Conservation (phyloP, 2,888 invertebrate species). For the Tipula lateralis region DNA sequence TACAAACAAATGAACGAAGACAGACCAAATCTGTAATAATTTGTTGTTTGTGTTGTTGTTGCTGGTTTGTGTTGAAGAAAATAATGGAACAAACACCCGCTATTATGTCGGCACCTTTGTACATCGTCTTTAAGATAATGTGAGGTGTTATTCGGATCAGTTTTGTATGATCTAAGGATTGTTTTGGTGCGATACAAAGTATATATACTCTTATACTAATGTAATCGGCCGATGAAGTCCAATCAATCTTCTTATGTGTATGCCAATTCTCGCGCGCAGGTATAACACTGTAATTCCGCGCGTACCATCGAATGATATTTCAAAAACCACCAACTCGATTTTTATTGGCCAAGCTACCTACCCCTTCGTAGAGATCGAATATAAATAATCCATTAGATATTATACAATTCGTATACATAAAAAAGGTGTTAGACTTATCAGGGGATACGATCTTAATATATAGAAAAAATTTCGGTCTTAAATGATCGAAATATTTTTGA, state of each 20-base stretch:
- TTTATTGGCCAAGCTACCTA: background rate
- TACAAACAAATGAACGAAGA: background rate
- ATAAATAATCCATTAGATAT: background rate
- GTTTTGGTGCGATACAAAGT: background rate
- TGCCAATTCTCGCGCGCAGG: background rate
- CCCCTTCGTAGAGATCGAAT: background rate
- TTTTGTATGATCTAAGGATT: background rate
- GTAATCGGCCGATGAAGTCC: no score
- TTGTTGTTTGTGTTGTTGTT: background rate
- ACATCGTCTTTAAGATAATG: no score
- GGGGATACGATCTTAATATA: background rate
- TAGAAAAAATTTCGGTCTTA: background rate
- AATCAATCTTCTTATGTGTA: background rate
- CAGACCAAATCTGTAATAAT: background rate
- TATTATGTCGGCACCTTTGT: background rate
- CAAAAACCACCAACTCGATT: background rate
- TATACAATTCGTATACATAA: background rate
- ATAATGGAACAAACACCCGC: background rate
- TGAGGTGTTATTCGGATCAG: background rate
- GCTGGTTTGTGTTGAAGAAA: background rate
- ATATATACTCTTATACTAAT: no score
- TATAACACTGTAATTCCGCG: background rate
- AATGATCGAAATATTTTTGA: background rate
- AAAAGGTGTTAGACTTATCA: background rate
- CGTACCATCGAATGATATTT: background rate